Conservation (phyloP, 2,797 vertebrate genomes). For the Trichosurus vulpecula region DNA sequence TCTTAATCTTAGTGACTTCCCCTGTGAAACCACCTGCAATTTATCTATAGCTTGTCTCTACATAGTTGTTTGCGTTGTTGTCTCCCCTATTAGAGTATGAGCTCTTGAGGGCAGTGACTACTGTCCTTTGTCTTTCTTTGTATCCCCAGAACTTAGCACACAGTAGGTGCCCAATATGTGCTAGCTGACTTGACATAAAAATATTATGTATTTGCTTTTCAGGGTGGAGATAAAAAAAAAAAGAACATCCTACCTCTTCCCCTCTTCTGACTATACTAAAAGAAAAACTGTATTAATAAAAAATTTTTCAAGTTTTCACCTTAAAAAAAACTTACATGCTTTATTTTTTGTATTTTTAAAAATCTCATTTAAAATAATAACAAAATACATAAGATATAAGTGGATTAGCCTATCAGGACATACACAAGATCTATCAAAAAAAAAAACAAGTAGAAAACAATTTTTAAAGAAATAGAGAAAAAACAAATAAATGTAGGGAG, state of each 20-base stretch:
- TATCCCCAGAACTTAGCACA: neutral
- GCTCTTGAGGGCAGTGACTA: neutral
- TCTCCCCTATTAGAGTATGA: neutral
- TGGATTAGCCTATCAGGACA: neutral
- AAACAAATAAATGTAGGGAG: neutral
- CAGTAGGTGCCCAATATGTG: neutral
- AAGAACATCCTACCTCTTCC: slow-evolving; percentile 75
- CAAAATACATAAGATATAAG: neutral
- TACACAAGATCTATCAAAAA: neutral
- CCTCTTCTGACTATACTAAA: slow-evolving; percentile 80
- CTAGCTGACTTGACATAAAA: slow-evolving; percentile 52
- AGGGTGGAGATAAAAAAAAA: slow-evolving; percentile 37
- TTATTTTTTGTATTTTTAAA: slow-evolving; percentile 40
- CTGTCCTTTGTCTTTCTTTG: neutral
- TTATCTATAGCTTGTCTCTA: neutral
- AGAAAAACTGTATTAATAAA: slow-evolving; percentile 38
- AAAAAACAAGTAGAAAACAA: neutral
- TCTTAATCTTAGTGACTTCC: neutral
- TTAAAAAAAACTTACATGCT: slow-evolving; percentile 48
- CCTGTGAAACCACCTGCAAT: neutral
- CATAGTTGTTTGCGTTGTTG: neutral
- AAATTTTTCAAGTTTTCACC: slow-evolving; percentile 45
- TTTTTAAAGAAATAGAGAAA: neutral
- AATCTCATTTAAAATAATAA: neutral
- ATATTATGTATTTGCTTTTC: slow-evolving; percentile 45